These are phyloP conservation scores for Pseudomyrmex cubaensis DNA, from an alignment of 1,140 invertebrate genomes.

Conservation along the genomic window DNA sequence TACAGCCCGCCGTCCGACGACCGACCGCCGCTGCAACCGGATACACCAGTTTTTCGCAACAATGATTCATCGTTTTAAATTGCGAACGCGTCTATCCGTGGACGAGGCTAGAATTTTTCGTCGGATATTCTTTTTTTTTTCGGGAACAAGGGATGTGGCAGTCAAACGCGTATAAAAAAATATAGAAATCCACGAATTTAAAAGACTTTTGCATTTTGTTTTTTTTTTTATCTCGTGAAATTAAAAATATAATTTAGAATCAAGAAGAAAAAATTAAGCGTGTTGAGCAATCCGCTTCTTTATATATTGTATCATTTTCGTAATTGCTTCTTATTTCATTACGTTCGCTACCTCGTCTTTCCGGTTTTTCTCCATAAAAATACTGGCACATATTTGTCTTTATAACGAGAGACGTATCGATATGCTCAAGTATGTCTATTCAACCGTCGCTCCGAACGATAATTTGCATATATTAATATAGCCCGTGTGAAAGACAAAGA, in stretches of 20 bases:
- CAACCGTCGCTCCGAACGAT: neutral
- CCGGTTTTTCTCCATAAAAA: slow-evolving; percentile 26
- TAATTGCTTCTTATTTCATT: slow-evolving; percentile 52
- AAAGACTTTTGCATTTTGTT: neutral
- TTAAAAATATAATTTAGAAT: too few relatives aligned
- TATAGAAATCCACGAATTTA: neutral
- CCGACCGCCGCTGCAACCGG: slow-evolving; percentile 52
- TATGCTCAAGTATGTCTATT: slow-evolving; percentile 10
- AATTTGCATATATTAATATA: slow-evolving; percentile 19
- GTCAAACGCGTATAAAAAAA: neutral
- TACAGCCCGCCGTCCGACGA: slow-evolving; percentile 31
- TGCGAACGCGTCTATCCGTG: slow-evolving; percentile 36
- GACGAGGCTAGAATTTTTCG: slow-evolving; percentile 46
- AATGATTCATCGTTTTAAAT: slow-evolving; percentile 80
- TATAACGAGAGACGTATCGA: slow-evolving; percentile 34
- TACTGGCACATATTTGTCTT: slow-evolving; percentile 51
- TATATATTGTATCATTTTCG: neutral
- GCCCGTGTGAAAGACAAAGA: neutral
- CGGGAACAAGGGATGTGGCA: neutral
- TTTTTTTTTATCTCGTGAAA: neutral
- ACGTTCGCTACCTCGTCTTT: slow-evolving; percentile 30
- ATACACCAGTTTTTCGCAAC: slow-evolving; percentile 75
- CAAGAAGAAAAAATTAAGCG: neutral
- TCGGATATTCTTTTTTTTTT: slow-evolving; percentile 13
- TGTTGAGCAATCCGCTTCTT: slow-evolving; percentile 3